Evolutionary conservation across 1,140 invertebrate genomes (phyloP).

Genomic region (Leptestheria dahalacensis): DNA sequence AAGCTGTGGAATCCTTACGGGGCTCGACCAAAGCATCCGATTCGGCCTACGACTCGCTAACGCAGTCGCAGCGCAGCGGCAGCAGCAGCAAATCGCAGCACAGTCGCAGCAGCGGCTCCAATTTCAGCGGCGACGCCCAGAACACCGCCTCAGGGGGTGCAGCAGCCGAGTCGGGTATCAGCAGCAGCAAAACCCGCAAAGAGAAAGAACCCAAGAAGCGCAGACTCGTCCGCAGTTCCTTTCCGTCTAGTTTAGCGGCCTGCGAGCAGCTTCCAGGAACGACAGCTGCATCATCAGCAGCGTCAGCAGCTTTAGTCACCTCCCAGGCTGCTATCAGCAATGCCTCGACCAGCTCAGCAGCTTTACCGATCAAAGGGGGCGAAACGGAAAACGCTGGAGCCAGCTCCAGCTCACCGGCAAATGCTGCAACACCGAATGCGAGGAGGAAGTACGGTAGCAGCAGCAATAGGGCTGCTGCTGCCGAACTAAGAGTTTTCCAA

Average conservation of each 20-base stretch:
- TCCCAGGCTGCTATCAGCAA: background rate
- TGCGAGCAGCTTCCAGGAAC: background rate
- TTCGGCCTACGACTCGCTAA: slow-evolving; percentile 53
- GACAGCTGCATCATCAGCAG: background rate
- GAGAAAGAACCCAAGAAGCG: slow-evolving; percentile 15
- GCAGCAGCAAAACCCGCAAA: slow-evolving; percentile 22
- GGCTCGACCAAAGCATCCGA: slow-evolving; percentile 33
- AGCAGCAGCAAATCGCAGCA: slow-evolving; percentile 58
- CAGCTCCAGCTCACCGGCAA: background rate
- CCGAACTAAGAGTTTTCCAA: slow-evolving; percentile 9
- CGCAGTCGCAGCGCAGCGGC: slow-evolving; percentile 37
- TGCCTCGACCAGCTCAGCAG: background rate
- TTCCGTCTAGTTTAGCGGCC: background rate
- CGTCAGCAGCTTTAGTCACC: background rate
- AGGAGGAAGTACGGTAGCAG: background rate
- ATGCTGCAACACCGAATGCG: background rate
- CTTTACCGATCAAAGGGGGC: background rate
- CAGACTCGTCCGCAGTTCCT: background rate
- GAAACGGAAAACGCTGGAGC: background rate
- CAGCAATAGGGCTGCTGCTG: background rate
- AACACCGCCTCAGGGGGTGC: no score
- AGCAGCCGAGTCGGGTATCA: slow-evolving; percentile 20
- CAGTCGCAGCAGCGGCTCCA: slow-evolving; percentile 58
- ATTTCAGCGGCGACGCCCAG: slow-evolving; percentile 16
- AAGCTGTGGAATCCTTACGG: background rate